These are phyloP conservation scores for Apodemus agrarius DNA, from an alignment of 2,797 vertebrate genomes.

Conservation along the genomic window DNA sequence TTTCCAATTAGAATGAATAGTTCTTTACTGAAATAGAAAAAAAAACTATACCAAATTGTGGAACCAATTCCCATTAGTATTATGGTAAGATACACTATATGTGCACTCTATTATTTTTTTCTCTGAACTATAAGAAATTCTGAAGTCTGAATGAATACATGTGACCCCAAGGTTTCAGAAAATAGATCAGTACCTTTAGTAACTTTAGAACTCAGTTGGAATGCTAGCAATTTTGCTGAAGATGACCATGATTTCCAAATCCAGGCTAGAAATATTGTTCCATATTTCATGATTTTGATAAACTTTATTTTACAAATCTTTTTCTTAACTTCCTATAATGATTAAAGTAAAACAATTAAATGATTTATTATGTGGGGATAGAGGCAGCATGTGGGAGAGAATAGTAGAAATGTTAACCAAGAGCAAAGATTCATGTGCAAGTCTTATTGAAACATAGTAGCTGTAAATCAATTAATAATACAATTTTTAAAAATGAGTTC, in stretches of 20 bases:
- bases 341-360: neutral
- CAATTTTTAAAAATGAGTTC: neutral
- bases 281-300: neutral
- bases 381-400: neutral
- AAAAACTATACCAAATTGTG: neutral
- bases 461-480: neutral
- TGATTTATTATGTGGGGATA: neutral
- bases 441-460: neutral
- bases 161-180: neutral
- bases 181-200: neutral
- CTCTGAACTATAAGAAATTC: neutral
- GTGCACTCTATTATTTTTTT: neutral
- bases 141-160: neutral
- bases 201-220: neutral
- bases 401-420: neutral
- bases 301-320: neutral
- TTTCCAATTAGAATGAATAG: slow-evolving; percentile 5
- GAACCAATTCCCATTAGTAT: neutral
- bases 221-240: neutral
- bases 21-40: neutral
- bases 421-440: neutral
- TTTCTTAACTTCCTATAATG: neutral
- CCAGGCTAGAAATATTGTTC: neutral
- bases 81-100: neutral
- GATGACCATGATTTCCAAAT: neutral